Evolutionary conservation across 2,888 invertebrate species (phyloP).

Genomic region (Drosophila putrida): DNA sequence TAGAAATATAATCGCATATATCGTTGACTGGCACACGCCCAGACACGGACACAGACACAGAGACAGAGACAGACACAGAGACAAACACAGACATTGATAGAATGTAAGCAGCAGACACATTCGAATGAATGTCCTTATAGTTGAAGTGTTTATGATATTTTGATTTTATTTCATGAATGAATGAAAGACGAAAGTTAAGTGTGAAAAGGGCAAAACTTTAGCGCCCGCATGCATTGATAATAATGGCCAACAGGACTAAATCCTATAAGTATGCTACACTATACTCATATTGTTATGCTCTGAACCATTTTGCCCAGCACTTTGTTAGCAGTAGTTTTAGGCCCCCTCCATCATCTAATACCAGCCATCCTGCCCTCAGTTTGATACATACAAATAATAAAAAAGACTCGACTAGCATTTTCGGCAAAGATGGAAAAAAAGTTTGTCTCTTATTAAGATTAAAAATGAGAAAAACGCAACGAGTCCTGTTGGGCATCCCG

Average conservation of each 20-base stretch:
- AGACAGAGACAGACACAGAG: too few species aligned
- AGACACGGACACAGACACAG: conserved; percentile 19
- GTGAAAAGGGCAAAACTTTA: conserved; percentile 61
- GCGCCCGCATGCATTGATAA: conserved; percentile 63
- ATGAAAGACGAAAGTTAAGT: conserved; percentile 37
- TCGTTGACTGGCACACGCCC: conserved; percentile 44
- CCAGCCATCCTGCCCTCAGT: too few species aligned
- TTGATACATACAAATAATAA: too few species aligned
- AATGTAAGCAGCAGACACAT: conserved; percentile 12
- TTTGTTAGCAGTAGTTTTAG: conserved; percentile 42
- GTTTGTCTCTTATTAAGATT: conserved; percentile 79
- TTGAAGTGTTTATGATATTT: conserved; percentile 81
- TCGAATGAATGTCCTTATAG: conserved; percentile 2
- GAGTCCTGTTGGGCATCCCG: conserved; percentile 30
- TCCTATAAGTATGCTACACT: conserved; percentile 20
- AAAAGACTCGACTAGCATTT: conserved; percentile 6
- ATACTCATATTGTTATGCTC: conserved; percentile 40
- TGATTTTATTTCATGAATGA: conserved; percentile 69
- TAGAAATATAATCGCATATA: conserved; percentile 33
- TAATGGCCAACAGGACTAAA: conserved; percentile 32
- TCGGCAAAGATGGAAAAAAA: conserved; percentile 37
- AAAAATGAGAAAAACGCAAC: conserved; percentile 71
- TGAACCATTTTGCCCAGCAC: conserved; percentile 28
- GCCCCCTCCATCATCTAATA: too few species aligned
- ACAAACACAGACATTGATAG: too few species aligned